Conservation (phyloP, 2,888 invertebrate species). For the Polydesmus complanatus region DNA sequence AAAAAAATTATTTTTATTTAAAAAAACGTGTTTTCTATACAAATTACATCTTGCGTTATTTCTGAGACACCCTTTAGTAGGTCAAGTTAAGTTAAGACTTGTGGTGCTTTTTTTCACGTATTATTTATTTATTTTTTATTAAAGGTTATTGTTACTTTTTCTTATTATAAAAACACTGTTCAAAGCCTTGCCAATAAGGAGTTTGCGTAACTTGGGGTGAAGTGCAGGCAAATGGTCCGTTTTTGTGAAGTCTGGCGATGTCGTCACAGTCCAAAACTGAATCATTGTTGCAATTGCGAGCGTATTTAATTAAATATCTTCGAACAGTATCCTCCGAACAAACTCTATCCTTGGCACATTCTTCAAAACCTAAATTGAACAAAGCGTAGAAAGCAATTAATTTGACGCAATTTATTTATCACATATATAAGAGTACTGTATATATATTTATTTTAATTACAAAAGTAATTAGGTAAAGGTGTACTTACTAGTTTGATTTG, state of each 20-base stretch:
- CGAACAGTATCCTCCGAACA: constrained; percentile 12
- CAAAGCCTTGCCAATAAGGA: constrained; percentile 9
- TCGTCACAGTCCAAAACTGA: constrained; percentile 11
- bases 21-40: not conserved
- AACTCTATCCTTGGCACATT: constrained; percentile 3
- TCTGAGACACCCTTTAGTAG: no score
- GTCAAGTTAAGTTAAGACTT: no score
- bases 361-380: constrained; percentile 5
- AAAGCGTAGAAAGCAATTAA: not conserved
- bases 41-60: not conserved
- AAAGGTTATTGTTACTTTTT: not conserved
- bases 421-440: not conserved
- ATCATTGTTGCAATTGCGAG: constrained; percentile 10
- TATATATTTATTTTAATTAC: not conserved
- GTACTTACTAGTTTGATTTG: constrained; percentile 3
- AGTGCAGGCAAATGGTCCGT: constrained; percentile 9
- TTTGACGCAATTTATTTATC: not conserved
- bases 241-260: constrained; percentile 10
- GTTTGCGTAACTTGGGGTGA: constrained; percentile 1
- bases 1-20: not conserved
- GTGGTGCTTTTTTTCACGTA: no score
- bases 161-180: constrained; percentile 2
- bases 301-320: constrained; percentile 10
- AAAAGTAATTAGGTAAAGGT: not conserved
- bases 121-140: no score